Percentiles rank a stretch among this genome's conserved stretches.
These are phyloP conservation scores for Lasioglossum oenotherae DNA, from an alignment of 2,888 invertebrate genomes.

Conservation along the genomic window DNA sequence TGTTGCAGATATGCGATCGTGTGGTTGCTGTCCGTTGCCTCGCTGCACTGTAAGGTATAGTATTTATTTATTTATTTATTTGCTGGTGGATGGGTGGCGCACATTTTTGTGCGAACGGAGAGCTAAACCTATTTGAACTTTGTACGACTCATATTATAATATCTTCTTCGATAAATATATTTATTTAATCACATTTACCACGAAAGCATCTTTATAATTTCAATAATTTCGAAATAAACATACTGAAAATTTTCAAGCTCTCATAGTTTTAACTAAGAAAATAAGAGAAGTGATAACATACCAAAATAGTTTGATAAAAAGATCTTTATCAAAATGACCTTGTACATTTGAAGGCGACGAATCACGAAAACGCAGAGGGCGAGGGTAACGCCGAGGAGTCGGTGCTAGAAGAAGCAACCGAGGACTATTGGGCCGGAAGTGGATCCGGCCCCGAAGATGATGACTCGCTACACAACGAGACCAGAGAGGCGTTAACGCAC, in stretches of 20 bases:
- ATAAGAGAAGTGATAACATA: too few species aligned
- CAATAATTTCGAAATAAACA: too few species aligned
- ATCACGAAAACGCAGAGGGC: constrained; percentile 73
- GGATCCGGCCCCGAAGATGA: constrained; percentile 82
- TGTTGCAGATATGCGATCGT: constrained; percentile 79
- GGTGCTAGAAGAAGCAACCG: constrained; percentile 80
- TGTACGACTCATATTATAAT: too few species aligned
- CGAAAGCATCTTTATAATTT: too few species aligned
- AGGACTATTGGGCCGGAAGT: constrained; percentile 83
- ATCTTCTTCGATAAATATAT: too few species aligned
- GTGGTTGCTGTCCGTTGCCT: constrained; percentile 77
- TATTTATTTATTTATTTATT: not conserved
- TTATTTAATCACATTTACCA: too few species aligned
- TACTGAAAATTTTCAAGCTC: too few species aligned
- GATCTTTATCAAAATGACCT: not conserved
- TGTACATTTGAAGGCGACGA: constrained; percentile 55
- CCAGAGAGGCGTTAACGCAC: constrained; percentile 89
- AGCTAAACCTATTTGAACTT: too few species aligned
- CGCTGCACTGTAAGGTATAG: constrained; percentile 76
- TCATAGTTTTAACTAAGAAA: too few species aligned
- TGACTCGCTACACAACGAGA: constrained; percentile 86
- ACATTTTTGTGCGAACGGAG: too few species aligned
- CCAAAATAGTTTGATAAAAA: too few species aligned
- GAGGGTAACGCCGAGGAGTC: constrained; percentile 76
- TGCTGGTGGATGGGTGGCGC: too few species aligned